Evolutionary conservation across 2,797 vertebrate genomes (phyloP).

Genomic region (Buceros bicornis): DNA sequence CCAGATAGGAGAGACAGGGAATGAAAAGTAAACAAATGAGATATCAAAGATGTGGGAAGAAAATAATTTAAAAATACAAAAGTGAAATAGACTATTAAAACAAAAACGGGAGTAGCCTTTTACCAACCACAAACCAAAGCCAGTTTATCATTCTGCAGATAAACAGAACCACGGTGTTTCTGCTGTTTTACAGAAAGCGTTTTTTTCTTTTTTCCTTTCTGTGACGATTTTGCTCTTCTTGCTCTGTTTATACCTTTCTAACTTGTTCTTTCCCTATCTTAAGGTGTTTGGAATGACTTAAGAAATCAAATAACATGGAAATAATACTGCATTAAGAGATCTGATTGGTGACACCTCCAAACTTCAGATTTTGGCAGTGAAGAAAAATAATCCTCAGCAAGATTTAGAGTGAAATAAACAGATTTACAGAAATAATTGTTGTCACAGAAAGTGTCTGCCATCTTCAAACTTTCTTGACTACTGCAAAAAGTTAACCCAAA

Average conservation of each 20-base stretch:
- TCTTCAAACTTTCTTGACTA: conserved; percentile 3
- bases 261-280: background rate
- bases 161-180: background rate
- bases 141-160: background rate
- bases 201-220: background rate
- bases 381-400: conserved; percentile 48
- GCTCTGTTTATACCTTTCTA: background rate
- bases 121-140: background rate
- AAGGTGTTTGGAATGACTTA: background rate
- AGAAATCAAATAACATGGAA: conserved; percentile 27
- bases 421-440: conserved; percentile 16
- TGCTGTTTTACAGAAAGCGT: background rate
- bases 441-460: background rate
- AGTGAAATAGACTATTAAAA: background rate
- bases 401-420: conserved; percentile 14
- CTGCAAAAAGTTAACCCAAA: conserved; percentile 19
- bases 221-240: background rate
- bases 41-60: background rate
- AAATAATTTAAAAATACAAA: background rate
- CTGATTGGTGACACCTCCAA: conserved; percentile 12
- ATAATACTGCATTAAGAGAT: conserved; percentile 22
- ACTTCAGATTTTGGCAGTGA: conserved; percentile 25
- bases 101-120: background rate
- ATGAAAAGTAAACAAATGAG: background rate
- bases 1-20: background rate